Conservation (phyloP, 1,140 invertebrate species). For the Camponotus vicinus region DNA sequence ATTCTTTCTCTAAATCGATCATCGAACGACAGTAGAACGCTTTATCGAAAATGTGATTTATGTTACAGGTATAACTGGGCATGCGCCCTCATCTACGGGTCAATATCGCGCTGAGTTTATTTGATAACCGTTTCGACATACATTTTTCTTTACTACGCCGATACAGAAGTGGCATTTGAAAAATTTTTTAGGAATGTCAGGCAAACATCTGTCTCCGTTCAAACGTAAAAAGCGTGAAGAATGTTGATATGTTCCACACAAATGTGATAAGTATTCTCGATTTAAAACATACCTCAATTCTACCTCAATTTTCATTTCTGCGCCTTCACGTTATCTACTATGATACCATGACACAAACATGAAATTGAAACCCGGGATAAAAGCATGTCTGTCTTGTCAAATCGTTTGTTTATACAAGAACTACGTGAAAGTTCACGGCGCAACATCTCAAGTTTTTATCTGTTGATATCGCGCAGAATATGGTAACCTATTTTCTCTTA, state of each 20-base stretch:
- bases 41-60: conserved; percentile 58
- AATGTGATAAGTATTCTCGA: conserved; percentile 68
- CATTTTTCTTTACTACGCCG: not conserved
- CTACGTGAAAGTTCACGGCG: not conserved
- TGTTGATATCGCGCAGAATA: not conserved
- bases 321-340: not conserved
- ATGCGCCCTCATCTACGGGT: conserved; percentile 22
- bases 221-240: conserved; percentile 51
- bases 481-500: not conserved
- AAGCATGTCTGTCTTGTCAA: conserved; percentile 66
- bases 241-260: conserved; percentile 64
- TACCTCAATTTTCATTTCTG: conserved; percentile 17
- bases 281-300: not conserved
- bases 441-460: not conserved
- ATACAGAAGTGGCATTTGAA: conserved; percentile 40
- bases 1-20: conserved; percentile 53
- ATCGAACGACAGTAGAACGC: not conserved
- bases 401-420: conserved; percentile 37
- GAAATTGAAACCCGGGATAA: conserved; percentile 74
- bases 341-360: conserved; percentile 48
- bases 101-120: conserved; percentile 63
- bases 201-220: conserved; percentile 64
- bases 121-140: conserved; percentile 61
- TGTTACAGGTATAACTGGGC: not conserved
- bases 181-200: conserved; percentile 23